A percentile compares a stretch with the other conserved stretches of the same genome.
phyloP scores from a whole-genome alignment of 2,797 vertebrate genomes.

The Neostethus bicornis region DNA sequence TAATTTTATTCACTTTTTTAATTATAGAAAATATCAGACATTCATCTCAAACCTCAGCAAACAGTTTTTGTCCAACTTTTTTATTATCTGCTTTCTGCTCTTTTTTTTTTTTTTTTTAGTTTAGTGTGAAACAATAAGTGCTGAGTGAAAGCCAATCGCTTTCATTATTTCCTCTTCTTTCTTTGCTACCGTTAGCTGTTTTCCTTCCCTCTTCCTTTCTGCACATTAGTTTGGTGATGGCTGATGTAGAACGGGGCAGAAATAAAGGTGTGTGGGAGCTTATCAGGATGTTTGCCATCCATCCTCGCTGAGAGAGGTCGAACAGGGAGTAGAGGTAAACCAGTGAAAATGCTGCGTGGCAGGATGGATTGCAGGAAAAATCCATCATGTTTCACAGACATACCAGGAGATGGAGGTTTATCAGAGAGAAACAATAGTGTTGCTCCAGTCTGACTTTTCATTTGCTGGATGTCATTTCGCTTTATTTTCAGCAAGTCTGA shows the following conservation, averaged over 20 bases:
- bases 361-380: slow-evolving; percentile 45
- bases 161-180: slow-evolving; percentile 19
- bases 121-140: slow-evolving; percentile 17
- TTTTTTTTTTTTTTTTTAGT: slow-evolving; percentile 16
- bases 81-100: slow-evolving; percentile 27
- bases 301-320: slow-evolving; percentile 27
- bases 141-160: slow-evolving; percentile 18
- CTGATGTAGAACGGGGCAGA: slow-evolving; percentile 33
- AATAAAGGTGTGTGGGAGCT: slow-evolving; percentile 28
- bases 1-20: too few species aligned
- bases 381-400: slow-evolving; percentile 33
- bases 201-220: not conserved
- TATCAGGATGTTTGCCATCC: slow-evolving; percentile 33
- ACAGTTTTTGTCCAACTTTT: slow-evolving; percentile 8
- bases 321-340: slow-evolving; percentile 35
- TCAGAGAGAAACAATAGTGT: slow-evolving; percentile 28
- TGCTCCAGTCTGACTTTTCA: slow-evolving; percentile 35
- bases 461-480: slow-evolving; percentile 24
- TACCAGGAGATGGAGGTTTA: slow-evolving; percentile 8
- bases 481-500: slow-evolving; percentile 14
- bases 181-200: slow-evolving; percentile 17
- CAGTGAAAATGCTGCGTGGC: slow-evolving; percentile 34
- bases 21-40: too few species aligned
- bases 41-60: too few species aligned
- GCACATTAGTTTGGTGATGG: slow-evolving; percentile 27